These are phyloP conservation scores for Solea senegalensis DNA, from an alignment of 2,113 vertebrate species.

Conservation along the genomic window DNA sequence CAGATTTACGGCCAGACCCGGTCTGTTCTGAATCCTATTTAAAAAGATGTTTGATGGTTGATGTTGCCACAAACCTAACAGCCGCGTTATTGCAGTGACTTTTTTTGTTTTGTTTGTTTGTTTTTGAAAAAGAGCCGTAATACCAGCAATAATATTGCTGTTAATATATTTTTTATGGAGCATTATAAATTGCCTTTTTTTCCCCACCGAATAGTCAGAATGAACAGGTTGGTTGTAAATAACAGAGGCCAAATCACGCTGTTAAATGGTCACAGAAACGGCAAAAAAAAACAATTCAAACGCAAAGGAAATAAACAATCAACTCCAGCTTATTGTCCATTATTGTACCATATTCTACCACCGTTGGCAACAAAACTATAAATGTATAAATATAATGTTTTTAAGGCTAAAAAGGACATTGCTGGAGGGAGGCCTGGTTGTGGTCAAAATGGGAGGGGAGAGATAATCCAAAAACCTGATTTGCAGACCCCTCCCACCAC, in stretches of 20 bases:
- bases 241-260: conserved; percentile 33
- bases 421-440: conserved; percentile 54
- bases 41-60: conserved; percentile 34
- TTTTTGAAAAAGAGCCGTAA: conserved; percentile 40
- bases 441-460: conserved; percentile 77
- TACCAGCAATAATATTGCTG: conserved; percentile 26
- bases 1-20: conserved; percentile 14
- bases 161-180: conserved; percentile 34
- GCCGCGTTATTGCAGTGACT: conserved; percentile 40
- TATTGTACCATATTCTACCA: not conserved
- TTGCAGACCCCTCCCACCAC: conserved; percentile 71
- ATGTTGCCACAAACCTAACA: conserved; percentile 49
- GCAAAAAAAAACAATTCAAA: not conserved
- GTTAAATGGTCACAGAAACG: conserved; percentile 39
- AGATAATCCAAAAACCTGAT: conserved; percentile 66
- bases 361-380: conserved; percentile 3
- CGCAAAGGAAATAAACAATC: conserved; percentile 1
- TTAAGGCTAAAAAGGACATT: conserved; percentile 35
- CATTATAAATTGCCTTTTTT: conserved; percentile 41
- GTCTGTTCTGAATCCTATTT: conserved; percentile 29
- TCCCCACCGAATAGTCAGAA: conserved; percentile 27
- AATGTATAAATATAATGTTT: not conserved
- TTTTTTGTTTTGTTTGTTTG: conserved; percentile 18
- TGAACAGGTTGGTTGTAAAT: conserved; percentile 48
- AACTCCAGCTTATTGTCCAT: conserved; percentile 9